A percentile compares a stretch with the other conserved stretches of the same genome.
phyloP scores from a whole-genome alignment of 2,113 vertebrate genomes.

The Pluvialis apricaria region DNA sequence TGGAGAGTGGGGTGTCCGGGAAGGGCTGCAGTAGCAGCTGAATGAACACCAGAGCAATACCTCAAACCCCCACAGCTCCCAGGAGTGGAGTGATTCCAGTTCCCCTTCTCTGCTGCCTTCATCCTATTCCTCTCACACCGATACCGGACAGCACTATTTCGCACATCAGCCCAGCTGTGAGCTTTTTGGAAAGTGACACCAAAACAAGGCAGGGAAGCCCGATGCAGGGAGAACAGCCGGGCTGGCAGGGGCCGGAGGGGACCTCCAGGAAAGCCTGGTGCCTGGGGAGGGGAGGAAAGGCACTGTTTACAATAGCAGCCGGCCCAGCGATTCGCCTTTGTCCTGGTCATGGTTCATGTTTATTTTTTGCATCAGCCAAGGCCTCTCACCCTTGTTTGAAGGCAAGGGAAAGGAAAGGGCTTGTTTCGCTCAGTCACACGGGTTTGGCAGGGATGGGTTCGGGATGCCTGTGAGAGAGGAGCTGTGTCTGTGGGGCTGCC shows the following conservation, averaged over 20 bases:
- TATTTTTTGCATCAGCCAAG: slow-evolving; percentile 55
- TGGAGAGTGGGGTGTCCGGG: neutral
- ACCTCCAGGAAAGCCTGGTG: neutral
- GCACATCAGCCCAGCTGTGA: neutral
- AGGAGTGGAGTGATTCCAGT: neutral
- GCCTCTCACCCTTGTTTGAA: slow-evolving; percentile 53
- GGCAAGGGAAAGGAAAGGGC: slow-evolving; percentile 40
- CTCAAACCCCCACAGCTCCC: neutral
- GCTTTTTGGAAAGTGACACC: neutral
- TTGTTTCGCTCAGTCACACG: neutral
- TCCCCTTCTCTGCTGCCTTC: neutral
- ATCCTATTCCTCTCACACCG: neutral
- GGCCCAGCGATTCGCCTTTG: slow-evolving; percentile 25
- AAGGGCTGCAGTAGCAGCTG: neutral
- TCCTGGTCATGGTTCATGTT: slow-evolving; percentile 27
- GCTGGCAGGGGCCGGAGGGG: neutral
- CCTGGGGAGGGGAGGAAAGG: neutral
- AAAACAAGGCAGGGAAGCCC: neutral
- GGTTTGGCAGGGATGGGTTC: neutral
- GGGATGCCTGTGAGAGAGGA: neutral
- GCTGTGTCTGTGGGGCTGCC: neutral
- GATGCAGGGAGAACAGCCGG: neutral
- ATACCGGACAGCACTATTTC: neutral
- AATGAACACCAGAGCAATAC: neutral
- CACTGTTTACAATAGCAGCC: slow-evolving; percentile 31